A percentile compares a stretch with the other conserved stretches of the same genome.
phyloP scores from a whole-genome alignment of 37 sponge, comb jelly and placozoan species.

The Spongilla lacustris region DNA sequence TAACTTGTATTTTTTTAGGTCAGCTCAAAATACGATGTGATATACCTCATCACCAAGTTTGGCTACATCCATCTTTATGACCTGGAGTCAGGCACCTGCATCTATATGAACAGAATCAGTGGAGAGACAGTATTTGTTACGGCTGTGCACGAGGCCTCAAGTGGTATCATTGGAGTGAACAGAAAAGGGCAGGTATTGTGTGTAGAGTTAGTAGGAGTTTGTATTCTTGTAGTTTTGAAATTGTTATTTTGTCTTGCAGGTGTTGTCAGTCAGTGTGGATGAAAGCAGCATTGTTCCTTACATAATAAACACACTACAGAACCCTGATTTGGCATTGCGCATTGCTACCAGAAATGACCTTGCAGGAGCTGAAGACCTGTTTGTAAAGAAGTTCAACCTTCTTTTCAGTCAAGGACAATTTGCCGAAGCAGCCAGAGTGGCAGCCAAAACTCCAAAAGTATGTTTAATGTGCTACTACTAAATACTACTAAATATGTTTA shows the following conservation, averaged over 20 bases:
- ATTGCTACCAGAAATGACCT: conserved; percentile 95
- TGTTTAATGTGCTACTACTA: not conserved
- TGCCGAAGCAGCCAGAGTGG: conserved; percentile 97
- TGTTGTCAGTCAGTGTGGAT: conserved; percentile 95
- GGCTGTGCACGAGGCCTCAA: conserved; percentile 90
- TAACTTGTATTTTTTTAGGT: too few species aligned
- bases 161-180: conserved; percentile 98
- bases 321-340: conserved; percentile 95
- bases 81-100: conserved; percentile 96
- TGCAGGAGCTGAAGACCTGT: conserved; percentile 96
- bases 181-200: conserved; percentile 95
- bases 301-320: conserved; percentile 88
- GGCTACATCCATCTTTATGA: conserved; percentile 99
- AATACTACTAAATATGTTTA: not conserved
- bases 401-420: conserved; percentile 91
- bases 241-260: conserved; percentile 54
- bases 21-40: conserved; percentile 85
- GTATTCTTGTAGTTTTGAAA: not conserved
- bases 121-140: conserved; percentile 99
- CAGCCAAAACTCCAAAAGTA: conserved; percentile 96
- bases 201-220: not conserved
- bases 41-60: conserved; percentile 98
- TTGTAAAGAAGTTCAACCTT: conserved; percentile 94
- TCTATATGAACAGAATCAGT: conserved; percentile 99
- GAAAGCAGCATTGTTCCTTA: conserved; percentile 92